phyloP scores from a whole-genome alignment of 2,888 invertebrate species.

The Galerucella calmariensis region DNA sequence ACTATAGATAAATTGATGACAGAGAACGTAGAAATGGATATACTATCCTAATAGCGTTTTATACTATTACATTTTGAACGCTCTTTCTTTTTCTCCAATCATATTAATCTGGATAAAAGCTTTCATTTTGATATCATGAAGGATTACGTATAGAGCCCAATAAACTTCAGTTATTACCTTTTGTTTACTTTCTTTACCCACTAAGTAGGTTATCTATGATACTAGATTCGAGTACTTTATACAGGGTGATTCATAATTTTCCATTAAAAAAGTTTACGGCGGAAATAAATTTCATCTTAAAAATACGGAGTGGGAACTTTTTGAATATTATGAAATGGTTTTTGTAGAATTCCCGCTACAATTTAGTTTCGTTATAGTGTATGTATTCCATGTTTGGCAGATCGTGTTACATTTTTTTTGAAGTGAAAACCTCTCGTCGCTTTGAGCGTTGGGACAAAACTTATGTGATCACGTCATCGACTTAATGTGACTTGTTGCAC shows the following conservation, averaged over 20 bases:
- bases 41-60: constrained; percentile 9
- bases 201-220: neutral
- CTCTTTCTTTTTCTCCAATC: constrained; percentile 2
- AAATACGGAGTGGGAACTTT: too few species aligned
- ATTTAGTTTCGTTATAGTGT: too few species aligned
- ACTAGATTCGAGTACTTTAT: neutral
- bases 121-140: constrained; percentile 1
- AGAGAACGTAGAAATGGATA: neutral
- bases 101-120: constrained; percentile 15
- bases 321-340: too few species aligned
- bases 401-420: too few species aligned
- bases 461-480: too few species aligned
- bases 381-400: too few species aligned
- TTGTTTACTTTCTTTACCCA: neutral
- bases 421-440: too few species aligned
- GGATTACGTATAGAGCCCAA: neutral
- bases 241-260: neutral
- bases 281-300: neutral
- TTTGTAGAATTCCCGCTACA: too few species aligned
- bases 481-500: too few species aligned
- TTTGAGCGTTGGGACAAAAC: too few species aligned
- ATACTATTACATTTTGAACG: neutral
- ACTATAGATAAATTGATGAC: constrained; percentile 2
- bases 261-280: neutral
- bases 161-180: neutral